Evolutionary conservation across 2,113 vertebrate genomes (phyloP), one percentile per base, ranked within the genome.

Genomic region (Dasyurus viverrinus): DNA sequence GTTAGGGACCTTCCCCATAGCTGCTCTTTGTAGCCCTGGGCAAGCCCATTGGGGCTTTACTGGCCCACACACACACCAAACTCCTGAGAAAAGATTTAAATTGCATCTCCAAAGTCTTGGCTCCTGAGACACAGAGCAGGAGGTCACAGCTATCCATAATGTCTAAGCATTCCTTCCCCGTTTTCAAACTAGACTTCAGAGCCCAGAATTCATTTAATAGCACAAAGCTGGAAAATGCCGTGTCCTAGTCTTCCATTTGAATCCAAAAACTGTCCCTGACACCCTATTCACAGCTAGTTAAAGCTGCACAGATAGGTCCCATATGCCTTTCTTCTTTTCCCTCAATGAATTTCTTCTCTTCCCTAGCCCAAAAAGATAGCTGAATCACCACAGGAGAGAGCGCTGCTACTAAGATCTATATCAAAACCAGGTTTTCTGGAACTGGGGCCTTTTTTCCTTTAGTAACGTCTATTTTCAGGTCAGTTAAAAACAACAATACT

Each of bases 391-490:
- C 14, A 92, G 19, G 89, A 92, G n/a, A 89, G 46, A 27, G 22
- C 54, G 53, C 90, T 91, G 55, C 91, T 94, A 92, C 54, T 7
- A 91, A 42, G 50, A 92, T 54, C 91, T 76, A 76, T 91, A 90
- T 93, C 92, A 91, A 93, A 96, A 24, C 1, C 27, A 91, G 5
- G 52, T 7, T 95, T 42, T 84, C 5, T 94, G 53, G 54, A 94
- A 92, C 92, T 25, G 92, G 68, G 92, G 84, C 60, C 6, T 22
- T 89, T 16, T 84, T 30, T 10, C 30, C 36, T 89, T 53, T 8
- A 68, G 46, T 47, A 94, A 30, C 54, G 25, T 53, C 48, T 30
- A 52, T 95, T 93, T 96, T 89, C 60, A 93, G 92, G 90, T 93
- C 53, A 92, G 46, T 76, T 91, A 52, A 90, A 90, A 46, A 89